Percentiles rank a stretch among this genome's conserved stretches.
Evolutionary conservation across 2,797 vertebrate genomes (phyloP).

Genomic region (Lepilemur ruficaudatus): DNA sequence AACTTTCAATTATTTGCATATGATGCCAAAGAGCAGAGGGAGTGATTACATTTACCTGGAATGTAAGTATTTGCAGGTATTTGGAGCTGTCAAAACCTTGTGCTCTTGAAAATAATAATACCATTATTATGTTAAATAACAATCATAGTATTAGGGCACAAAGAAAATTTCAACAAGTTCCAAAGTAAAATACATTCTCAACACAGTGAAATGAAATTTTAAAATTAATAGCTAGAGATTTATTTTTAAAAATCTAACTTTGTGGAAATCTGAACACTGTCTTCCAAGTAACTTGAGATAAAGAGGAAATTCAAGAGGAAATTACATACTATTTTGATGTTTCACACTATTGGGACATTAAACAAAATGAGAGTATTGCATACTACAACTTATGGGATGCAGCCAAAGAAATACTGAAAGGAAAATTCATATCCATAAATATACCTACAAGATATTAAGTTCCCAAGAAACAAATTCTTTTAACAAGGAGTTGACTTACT

Average conservation of each 20-base stretch:
- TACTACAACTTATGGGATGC: not conserved
- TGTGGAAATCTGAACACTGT: not conserved
- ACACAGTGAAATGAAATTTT: not conserved
- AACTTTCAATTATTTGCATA: not conserved
- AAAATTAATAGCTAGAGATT: not conserved
- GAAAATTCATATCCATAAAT: slow-evolving; percentile 46
- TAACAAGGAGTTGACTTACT: slow-evolving; percentile 14
- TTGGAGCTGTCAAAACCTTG: not conserved
- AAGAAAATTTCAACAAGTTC: not conserved
- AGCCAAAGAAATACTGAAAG: slow-evolving; percentile 34
- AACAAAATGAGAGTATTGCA: not conserved
- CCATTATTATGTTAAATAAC: not conserved
- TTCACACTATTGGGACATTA: not conserved
- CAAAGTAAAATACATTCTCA: not conserved
- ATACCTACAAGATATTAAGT: not conserved
- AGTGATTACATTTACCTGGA: not conserved
- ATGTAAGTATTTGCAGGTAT: not conserved
- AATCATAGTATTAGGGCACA: not conserved
- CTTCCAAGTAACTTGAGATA: slow-evolving; percentile 34
- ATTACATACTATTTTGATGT: not conserved
- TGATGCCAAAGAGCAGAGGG: not conserved
- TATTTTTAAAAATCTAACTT: not conserved
- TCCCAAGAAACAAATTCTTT: not conserved
- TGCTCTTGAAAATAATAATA: slow-evolving; percentile 1
- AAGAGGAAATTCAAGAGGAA: not conserved